Evolutionary conservation across 2,797 vertebrate genomes (phyloP).

Genomic region (Spinus olivaceus): DNA sequence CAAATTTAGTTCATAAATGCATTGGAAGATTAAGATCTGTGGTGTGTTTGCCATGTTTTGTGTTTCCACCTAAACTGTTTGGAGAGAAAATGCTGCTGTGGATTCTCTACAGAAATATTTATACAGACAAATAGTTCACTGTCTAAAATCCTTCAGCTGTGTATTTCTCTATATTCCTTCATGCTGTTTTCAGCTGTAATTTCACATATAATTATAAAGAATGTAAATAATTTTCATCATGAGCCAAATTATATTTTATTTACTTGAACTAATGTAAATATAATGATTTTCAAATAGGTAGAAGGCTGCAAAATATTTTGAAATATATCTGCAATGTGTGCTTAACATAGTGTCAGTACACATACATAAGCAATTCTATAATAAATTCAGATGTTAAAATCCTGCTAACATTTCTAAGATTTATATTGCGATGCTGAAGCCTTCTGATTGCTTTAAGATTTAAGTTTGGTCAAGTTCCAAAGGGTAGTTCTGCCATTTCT

Average conservation of each 20-base stretch:
- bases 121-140: not conserved
- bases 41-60: not conserved
- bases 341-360: not conserved
- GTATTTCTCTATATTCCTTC: not conserved
- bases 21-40: not conserved
- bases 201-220: not conserved
- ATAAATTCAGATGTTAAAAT: not conserved
- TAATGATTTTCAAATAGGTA: not conserved
- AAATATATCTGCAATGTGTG: not conserved
- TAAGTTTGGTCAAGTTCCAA: not conserved
- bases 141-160: not conserved
- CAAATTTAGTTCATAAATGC: not conserved
- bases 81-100: not conserved
- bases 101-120: not conserved
- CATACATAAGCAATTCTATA: not conserved
- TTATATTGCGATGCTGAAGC: not conserved
- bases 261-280: not conserved
- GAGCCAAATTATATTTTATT: not conserved
- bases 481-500: not conserved
- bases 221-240: not conserved
- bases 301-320: not conserved
- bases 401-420: not conserved
- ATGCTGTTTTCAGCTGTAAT: not conserved
- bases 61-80: not conserved
- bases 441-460: not conserved